Base-by-base conservation (phyloP, 2,888 invertebrate species). In the Stictocephala bisonia region DNA sequence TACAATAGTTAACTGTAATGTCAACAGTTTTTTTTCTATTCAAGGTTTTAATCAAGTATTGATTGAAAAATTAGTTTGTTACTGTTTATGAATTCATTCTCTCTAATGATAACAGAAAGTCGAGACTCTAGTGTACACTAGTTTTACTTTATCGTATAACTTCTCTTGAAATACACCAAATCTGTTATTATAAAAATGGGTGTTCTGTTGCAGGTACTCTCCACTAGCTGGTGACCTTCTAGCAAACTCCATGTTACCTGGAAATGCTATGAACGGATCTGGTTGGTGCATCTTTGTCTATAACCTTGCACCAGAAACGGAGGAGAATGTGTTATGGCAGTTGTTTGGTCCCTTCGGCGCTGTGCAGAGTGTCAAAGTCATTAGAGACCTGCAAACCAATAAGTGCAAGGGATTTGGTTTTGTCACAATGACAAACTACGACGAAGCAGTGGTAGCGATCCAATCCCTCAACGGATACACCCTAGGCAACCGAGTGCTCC, bases 351-450 rank as follows among this genome's bases (percentile, higher is more conserved):
- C 97, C 56, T 98, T 97, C 83, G 97, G 97, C 81, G 97, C 97
- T 81, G 97, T 98, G 83, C 95, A 97, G 86, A 95, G 94, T 87
- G 97, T 97, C 80, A 97, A 97, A 88, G 96, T 97, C 81, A 95
- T 97, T 84, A 91, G 96, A 82, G 97, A 97, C 88, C 90, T 95
- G 81, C 93, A 95, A 83, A 96, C 96, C 79, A 96, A 96, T 88
- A 97, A 97, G 86, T 97, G 97, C 88, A 97, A 97, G 88, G 98
- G 98, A 78, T 98, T 97, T 86, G 98, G 97, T 80, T 97, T 97
- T 85, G 97, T 98, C 80, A 97, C 97, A 78, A 98, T 98, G 97
- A 96, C 96, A 84, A 96, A 97, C 86, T 97, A 98, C 84, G 97
- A 97, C 83, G 97, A 98, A 86, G 96, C 97, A 75, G 92, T 96